Base-by-base conservation (phyloP, 2,797 vertebrate genomes). In the Gouania willdenowi region DNA sequence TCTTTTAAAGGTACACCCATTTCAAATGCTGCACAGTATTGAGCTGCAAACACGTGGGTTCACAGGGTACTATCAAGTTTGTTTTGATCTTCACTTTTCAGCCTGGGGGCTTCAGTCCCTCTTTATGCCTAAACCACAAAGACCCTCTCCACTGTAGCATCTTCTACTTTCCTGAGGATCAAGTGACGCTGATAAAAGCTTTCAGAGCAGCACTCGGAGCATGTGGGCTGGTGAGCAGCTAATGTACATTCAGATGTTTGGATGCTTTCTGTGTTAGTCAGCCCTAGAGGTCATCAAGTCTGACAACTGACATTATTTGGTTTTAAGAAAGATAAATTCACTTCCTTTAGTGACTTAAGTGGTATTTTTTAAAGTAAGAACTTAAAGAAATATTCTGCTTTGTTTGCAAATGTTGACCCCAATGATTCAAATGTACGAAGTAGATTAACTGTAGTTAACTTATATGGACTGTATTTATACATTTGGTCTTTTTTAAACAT, bases 111-210 rank as follows among this genome's bases (percentile, higher is more conserved):
- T 31, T 40, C 32, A 47, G 30, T 26, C 36, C 33, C 19, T 19
- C 20, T 54, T 52, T 38, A 47, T 74, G 74, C 52, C 31, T 63
- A 74, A 81, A 82, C 84, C 80, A 66, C 84, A 80, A 58, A 59
- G 70, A 74, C 60, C 53, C 50, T 64, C 48, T 62, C 35, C 42
- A 35, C 55, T 17, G 34, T 42, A 16, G 53, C 56, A 56, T 42
- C 56, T 51, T 45, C 55, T 48, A 57, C 19, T 57, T 40, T 73
- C 29, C 29, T 36, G 53, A 13, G 46, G 79, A 84, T 87, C 74
- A 72, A 73, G 69, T 87, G 79, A 75, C 82, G 45, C 33, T 49
- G 55, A 58, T 78, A 77, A 86, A 81, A 84, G 83, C 79, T 79
- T 77, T 68, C 37, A 70, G 55, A 31, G 46, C 56, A 53, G 27